These are phyloP conservation scores for Lasioglossum albipes DNA, from an alignment of 1,140 invertebrate species.

Conservation along the genomic window DNA sequence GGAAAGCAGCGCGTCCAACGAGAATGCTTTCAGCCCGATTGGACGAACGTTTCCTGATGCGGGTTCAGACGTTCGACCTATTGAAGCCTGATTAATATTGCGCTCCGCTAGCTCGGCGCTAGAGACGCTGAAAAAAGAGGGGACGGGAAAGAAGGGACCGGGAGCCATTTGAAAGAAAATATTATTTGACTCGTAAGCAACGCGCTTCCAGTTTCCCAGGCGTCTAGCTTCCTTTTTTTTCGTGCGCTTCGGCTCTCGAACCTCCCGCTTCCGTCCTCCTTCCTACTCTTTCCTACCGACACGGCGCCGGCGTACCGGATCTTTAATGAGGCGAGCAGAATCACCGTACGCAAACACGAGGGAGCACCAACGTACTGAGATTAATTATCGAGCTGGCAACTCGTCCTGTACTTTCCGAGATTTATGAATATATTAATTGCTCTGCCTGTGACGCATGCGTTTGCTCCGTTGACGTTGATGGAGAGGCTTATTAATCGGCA, in stretches of 20 bases:
- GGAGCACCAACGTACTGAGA: slow-evolving; percentile 30
- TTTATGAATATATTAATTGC: slow-evolving; percentile 47
- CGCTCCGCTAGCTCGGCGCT: slow-evolving; percentile 30
- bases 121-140: slow-evolving; percentile 30
- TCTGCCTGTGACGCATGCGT: slow-evolving; percentile 1
- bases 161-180: slow-evolving; percentile 46
- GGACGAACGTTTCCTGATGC: slow-evolving; percentile 60
- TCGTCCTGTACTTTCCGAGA: not conserved
- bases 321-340: slow-evolving; percentile 23
- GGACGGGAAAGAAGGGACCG: not conserved
- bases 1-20: slow-evolving; percentile 54
- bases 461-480: slow-evolving; percentile 15
- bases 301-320: not conserved
- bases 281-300: not conserved
- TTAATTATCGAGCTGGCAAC: slow-evolving; percentile 44
- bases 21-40: slow-evolving; percentile 70
- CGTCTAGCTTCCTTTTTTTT: not conserved
- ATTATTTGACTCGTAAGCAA: slow-evolving; percentile 42
- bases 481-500: not conserved
- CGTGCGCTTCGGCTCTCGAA: not conserved
- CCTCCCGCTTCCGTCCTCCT: not conserved
- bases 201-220: not conserved
- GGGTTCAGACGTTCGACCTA: slow-evolving; percentile 64
- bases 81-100: slow-evolving; percentile 69
- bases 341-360: slow-evolving; percentile 10